phyloP scores from a whole-genome alignment of 2,888 invertebrate species.

The Chalcosyrphus nemorum region DNA sequence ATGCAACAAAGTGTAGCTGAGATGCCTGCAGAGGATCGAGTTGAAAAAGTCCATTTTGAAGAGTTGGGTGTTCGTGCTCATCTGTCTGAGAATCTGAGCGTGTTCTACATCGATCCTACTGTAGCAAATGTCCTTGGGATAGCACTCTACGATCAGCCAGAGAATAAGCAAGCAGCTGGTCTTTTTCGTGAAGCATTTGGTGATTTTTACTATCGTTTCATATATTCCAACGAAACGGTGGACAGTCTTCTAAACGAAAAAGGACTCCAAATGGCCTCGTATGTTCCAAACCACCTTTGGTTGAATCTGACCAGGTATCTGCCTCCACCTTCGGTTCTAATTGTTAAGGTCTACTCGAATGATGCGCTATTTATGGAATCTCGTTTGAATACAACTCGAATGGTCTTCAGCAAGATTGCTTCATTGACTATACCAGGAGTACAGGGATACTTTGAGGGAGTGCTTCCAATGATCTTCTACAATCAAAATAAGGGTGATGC shows the following conservation, averaged over 20 bases:
- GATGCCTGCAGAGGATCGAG: neutral
- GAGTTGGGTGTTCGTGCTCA: slow-evolving; percentile 77
- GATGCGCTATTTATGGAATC: slow-evolving; percentile 84
- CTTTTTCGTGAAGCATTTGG: slow-evolving; percentile 58
- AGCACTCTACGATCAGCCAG: slow-evolving; percentile 76
- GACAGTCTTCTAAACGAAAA: slow-evolving; percentile 82
- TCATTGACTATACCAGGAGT: slow-evolving; percentile 85
- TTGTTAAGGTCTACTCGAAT: slow-evolving; percentile 84
- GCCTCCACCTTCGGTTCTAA: slow-evolving; percentile 79
- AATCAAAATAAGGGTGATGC: slow-evolving; percentile 1
- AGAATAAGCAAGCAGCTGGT: neutral
- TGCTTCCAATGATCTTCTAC: slow-evolving; percentile 49
- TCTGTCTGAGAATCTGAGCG: slow-evolving; percentile 77
- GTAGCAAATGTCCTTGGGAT: slow-evolving; percentile 79
- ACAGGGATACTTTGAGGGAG: slow-evolving; percentile 74
- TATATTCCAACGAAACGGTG: slow-evolving; percentile 81
- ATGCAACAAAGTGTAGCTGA: neutral
- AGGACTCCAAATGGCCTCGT: slow-evolving; percentile 84
- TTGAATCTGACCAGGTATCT: slow-evolving; percentile 65
- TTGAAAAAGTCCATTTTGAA: slow-evolving; percentile 61
- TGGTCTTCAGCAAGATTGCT: slow-evolving; percentile 83
- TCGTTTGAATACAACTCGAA: slow-evolving; percentile 76
- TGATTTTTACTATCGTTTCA: slow-evolving; percentile 77
- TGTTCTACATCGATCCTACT: slow-evolving; percentile 79
- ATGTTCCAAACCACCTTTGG: slow-evolving; percentile 83